Conservation (phyloP, 2,797 vertebrate genomes). For the Paguma larvata region DNA sequence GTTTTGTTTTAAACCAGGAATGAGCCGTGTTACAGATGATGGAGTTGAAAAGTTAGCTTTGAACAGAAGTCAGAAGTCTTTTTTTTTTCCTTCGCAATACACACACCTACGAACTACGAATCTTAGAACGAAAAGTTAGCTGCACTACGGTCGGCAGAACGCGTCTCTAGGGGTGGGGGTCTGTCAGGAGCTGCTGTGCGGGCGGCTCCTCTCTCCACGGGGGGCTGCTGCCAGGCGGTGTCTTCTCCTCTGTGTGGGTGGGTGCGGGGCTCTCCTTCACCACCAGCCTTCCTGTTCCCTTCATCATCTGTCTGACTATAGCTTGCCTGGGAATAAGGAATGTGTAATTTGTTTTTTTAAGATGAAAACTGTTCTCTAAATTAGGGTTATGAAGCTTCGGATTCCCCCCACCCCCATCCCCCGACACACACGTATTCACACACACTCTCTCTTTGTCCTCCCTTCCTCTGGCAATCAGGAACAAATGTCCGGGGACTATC, state of each 20-base stretch:
- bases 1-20: conserved; percentile 72
- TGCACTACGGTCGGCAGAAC: conserved; percentile 88
- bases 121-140: conserved; percentile 89
- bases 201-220: conserved; percentile 86
- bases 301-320: conserved; percentile 90
- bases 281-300: conserved; percentile 87
- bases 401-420: background rate
- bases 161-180: conserved; percentile 81
- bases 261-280: conserved; percentile 83
- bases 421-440: background rate
- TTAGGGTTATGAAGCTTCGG: conserved; percentile 54
- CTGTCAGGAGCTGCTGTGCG: conserved; percentile 86
- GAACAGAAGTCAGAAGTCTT: conserved; percentile 87
- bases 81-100: conserved; percentile 83
- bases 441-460: background rate
- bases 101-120: conserved; percentile 91
- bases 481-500: background rate
- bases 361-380: conserved; percentile 68
- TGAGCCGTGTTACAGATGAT: conserved; percentile 89
- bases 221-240: conserved; percentile 82
- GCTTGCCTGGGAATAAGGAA: conserved; percentile 89
- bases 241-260: conserved; percentile 87
- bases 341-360: conserved; percentile 69
- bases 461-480: conserved; percentile 34
- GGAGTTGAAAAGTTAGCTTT: conserved; percentile 88